Conservation (phyloP, 2,113 vertebrate genomes). For the Ascaphus truei region DNA sequence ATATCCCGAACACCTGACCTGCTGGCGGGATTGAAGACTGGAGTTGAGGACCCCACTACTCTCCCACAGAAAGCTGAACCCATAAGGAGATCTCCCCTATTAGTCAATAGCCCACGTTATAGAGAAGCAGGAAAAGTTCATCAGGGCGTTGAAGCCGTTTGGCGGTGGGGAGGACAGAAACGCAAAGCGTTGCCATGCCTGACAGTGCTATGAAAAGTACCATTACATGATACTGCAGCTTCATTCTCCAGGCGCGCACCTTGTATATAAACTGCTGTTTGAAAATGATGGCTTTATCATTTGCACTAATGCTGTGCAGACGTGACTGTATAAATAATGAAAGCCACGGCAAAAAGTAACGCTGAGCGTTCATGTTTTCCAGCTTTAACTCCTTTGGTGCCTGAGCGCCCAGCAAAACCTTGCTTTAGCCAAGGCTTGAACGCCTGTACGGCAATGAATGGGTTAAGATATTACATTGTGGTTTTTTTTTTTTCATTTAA, state of each 20-base stretch:
- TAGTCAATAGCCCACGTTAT: no score
- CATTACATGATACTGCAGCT: background rate
- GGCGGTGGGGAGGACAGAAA: no score
- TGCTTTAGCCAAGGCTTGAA: no score
- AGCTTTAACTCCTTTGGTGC: no score
- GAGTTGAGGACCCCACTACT: no score
- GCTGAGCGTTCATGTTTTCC: background rate
- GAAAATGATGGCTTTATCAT: constrained; percentile 23
- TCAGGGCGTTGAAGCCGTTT: no score
- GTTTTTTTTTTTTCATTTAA: constrained; percentile 12
- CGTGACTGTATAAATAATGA: constrained; percentile 5
- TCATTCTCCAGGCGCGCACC: constrained; percentile 13
- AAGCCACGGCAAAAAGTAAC: constrained; percentile 2
- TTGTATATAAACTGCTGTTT: constrained; percentile 12
- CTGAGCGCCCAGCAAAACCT: no score
- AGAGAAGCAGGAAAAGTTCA: no score
- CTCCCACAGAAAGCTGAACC: no score
- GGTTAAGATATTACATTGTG: background rate
- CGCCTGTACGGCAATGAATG: background rate
- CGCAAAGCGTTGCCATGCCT: background rate
- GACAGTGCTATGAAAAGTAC: background rate
- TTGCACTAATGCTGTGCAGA: constrained; percentile 8
- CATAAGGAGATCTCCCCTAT: no score
- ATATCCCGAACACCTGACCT: no score
- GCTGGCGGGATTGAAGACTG: no score